These are phyloP conservation scores for Puma concolor DNA, from an alignment of 2,113 vertebrate genomes.

Conservation along the genomic window DNA sequence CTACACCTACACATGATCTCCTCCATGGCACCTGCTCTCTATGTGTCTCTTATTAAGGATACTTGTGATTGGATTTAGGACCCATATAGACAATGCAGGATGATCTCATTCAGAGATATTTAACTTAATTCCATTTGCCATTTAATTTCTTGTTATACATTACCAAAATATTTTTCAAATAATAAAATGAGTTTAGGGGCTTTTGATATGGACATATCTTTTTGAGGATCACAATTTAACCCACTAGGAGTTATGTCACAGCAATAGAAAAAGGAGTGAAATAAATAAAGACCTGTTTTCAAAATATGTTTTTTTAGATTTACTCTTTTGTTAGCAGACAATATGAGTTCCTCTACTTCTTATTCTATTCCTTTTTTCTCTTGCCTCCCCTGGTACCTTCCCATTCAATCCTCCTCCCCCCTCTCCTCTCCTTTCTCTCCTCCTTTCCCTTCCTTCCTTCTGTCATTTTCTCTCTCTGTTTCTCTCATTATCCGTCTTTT, in stretches of 20 bases:
- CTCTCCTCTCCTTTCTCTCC: too few relatives aligned
- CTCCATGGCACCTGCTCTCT: not conserved
- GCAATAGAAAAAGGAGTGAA: not conserved
- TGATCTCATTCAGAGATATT: not conserved
- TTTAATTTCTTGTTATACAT: not conserved
- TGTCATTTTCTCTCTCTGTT: not conserved
- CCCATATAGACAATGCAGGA: not conserved
- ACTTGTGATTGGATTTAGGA: not conserved
- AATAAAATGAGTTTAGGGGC: not conserved
- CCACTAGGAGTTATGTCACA: not conserved
- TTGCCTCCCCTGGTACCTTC: not conserved
- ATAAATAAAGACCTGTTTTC: not conserved
- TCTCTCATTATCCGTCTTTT: not conserved
- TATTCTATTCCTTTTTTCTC: not conserved
- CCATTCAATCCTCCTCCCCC: rapidly evolving
- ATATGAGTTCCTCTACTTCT: not conserved
- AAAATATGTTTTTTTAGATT: not conserved
- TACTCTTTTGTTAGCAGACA: not conserved
- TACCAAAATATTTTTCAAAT: not conserved
- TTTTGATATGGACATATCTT: not conserved
- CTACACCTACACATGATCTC: not conserved
- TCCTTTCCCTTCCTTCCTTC: too few relatives aligned
- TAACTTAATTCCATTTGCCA: not conserved
- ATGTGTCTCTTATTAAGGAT: not conserved
- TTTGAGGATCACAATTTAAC: not conserved